These are phyloP conservation scores for Pseudorhombus dupliciocellatus DNA, from an alignment of 2,113 vertebrate species.

Conservation along the genomic window DNA sequence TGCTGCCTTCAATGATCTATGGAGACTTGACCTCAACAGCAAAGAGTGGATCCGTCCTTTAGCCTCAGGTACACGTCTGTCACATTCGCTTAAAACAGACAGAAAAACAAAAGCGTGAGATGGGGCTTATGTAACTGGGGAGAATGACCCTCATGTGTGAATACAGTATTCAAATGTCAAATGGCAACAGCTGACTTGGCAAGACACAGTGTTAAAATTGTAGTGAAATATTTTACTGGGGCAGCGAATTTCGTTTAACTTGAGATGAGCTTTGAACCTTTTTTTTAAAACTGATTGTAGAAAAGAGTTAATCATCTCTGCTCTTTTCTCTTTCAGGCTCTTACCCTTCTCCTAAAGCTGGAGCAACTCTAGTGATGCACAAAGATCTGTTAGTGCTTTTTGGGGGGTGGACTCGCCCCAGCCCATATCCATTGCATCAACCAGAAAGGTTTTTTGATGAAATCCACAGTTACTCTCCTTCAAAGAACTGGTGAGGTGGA, in stretches of 20 bases:
- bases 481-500: constrained; percentile 93
- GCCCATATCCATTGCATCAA: constrained; percentile 97
- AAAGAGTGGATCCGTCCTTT: constrained; percentile 99
- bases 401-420: constrained; percentile 96
- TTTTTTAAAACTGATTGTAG: constrained; percentile 6
- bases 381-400: constrained; percentile 96
- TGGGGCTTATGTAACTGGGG: constrained; percentile 11
- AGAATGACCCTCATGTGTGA: constrained; percentile 1
- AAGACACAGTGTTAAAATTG: constrained; percentile 6
- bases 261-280: not conserved
- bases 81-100: not conserved
- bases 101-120: not conserved
- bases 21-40: constrained; percentile 98
- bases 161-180: constrained; percentile 15
- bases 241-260: not conserved
- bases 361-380: constrained; percentile 95
- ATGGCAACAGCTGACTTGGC: constrained; percentile 11
- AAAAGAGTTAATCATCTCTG: not conserved
- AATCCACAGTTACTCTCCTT: constrained; percentile 98
- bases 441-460: constrained; percentile 98
- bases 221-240: not conserved
- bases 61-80: constrained; percentile 88
- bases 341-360: constrained; percentile 97
- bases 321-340: constrained; percentile 83
- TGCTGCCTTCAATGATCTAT: constrained; percentile 97